Evolutionary conservation across 1,140 invertebrate species (phyloP).

Genomic region (Scaptomyza hsui): DNA sequence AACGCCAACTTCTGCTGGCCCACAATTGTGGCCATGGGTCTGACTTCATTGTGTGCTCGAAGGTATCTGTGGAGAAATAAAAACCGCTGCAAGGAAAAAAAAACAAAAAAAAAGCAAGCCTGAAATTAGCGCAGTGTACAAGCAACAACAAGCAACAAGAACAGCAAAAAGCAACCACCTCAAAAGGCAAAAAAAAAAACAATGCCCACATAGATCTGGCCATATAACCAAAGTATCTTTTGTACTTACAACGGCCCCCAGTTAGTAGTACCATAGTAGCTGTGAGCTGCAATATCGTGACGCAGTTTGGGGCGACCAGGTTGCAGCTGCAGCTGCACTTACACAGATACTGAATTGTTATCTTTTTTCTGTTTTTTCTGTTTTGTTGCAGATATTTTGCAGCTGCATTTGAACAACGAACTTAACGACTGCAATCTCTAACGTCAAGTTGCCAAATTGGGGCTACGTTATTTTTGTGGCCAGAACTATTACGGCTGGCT

Average conservation of each 20-base stretch:
- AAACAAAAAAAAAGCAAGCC: neutral
- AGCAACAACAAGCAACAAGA: neutral
- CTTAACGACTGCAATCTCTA: neutral
- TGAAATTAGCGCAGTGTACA: slow-evolving; percentile 25
- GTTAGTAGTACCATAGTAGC: neutral
- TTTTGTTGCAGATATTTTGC: slow-evolving; percentile 12
- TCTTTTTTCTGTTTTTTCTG: neutral
- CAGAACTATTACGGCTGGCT: neutral
- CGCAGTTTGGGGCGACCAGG: slow-evolving; percentile 10
- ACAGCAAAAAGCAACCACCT: neutral
- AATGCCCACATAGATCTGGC: slow-evolving; percentile 4
- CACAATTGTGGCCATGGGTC: slow-evolving; percentile 39
- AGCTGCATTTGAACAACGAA: slow-evolving; percentile 24
- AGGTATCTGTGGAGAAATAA: slow-evolving; percentile 11
- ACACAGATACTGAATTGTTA: slow-evolving; percentile 1
- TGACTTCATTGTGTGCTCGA: slow-evolving; percentile 46
- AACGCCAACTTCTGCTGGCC: slow-evolving; percentile 10
- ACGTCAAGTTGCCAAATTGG: slow-evolving; percentile 38
- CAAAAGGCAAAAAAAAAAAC: slow-evolving; percentile 8
- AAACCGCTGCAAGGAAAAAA: slow-evolving; percentile 14
- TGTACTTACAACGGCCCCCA: slow-evolving; percentile 3
- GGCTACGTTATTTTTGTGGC: slow-evolving; percentile 11
- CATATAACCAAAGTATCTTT: neutral
- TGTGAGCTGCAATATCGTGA: neutral
- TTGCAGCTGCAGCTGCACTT: slow-evolving; percentile 36